phyloP scores from a whole-genome alignment of 2,888 invertebrate genomes.

The Brachyptera risi region DNA sequence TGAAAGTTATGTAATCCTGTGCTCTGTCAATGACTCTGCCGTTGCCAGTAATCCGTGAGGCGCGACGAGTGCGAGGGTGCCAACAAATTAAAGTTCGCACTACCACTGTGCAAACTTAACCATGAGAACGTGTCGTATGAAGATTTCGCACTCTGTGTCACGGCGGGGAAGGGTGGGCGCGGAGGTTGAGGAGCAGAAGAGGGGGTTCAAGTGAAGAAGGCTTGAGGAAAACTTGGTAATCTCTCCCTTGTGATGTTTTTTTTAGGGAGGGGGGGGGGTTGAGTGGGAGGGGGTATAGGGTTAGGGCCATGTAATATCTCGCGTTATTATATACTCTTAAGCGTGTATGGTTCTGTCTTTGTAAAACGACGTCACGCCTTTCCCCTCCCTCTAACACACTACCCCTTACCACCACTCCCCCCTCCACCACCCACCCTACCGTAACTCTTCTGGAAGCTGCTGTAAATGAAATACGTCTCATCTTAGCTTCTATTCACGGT shows the following conservation, averaged over 20 bases:
- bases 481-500: slow-evolving; percentile 32
- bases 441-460: slow-evolving; percentile 21
- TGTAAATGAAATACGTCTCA: slow-evolving; percentile 33
- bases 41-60: neutral
- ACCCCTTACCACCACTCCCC: neutral
- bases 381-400: too few relatives aligned
- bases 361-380: slow-evolving; percentile 20
- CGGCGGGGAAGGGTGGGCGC: neutral
- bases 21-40: slow-evolving; percentile 15
- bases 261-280: neutral
- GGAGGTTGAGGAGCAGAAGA: neutral
- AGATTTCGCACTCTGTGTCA: neutral
- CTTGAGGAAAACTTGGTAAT: slow-evolving; percentile 16
- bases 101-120: neutral
- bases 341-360: slow-evolving; percentile 10
- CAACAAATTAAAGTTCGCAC: slow-evolving; percentile 3
- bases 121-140: neutral
- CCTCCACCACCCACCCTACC: slow-evolving; percentile 8
- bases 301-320: slow-evolving; percentile 16
- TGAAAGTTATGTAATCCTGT: slow-evolving; percentile 13
- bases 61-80: slow-evolving; percentile 3
- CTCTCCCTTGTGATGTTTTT: slow-evolving; percentile 11
- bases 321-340: slow-evolving; percentile 23
- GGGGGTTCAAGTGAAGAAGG: neutral
- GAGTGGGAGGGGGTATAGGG: too few relatives aligned